Conservation (phyloP, 2,113 vertebrate species). For the Melanostigma gelatinosum region DNA sequence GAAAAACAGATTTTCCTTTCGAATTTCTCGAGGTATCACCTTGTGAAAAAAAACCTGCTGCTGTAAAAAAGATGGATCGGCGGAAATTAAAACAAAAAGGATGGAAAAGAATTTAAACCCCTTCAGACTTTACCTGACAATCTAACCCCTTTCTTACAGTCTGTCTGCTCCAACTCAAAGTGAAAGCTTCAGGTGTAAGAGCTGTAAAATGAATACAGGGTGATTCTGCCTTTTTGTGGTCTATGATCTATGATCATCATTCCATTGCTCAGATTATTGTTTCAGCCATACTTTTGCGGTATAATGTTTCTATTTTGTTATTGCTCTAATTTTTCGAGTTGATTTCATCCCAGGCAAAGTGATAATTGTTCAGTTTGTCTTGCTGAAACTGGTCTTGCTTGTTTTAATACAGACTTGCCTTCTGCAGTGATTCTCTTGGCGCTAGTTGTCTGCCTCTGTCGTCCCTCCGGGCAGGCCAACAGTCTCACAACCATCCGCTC, state of each 20-base stretch:
- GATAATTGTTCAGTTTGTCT: conserved; percentile 1
- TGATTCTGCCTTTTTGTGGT: conserved; percentile 7
- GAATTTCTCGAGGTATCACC: conserved; percentile 8
- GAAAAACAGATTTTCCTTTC: not conserved
- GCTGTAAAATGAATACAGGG: not conserved
- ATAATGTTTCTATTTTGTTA: conserved; percentile 5
- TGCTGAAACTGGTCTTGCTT: conserved; percentile 1
- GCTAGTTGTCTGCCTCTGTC: conserved; percentile 37
- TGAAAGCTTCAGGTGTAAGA: conserved; percentile 4
- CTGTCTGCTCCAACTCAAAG: not conserved
- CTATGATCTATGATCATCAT: conserved; percentile 11
- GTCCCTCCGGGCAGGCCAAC: conserved; percentile 66
- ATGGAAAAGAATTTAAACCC: not conserved
- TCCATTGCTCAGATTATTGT: not conserved
- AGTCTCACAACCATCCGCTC: conserved; percentile 67
- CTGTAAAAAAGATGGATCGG: conserved; percentile 9
- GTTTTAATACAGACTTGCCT: conserved; percentile 14
- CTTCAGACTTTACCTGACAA: conserved; percentile 7
- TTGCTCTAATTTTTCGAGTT: not conserved
- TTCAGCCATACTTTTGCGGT: not conserved
- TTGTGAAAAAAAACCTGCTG: conserved; percentile 16
- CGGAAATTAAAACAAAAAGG: conserved; percentile 17
- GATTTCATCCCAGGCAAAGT: not conserved
- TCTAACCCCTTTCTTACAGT: not conserved
- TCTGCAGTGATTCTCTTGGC: conserved; percentile 37